phyloP scores from a whole-genome alignment of 2,113 vertebrate genomes.

The Salvelinus namaycush region DNA sequence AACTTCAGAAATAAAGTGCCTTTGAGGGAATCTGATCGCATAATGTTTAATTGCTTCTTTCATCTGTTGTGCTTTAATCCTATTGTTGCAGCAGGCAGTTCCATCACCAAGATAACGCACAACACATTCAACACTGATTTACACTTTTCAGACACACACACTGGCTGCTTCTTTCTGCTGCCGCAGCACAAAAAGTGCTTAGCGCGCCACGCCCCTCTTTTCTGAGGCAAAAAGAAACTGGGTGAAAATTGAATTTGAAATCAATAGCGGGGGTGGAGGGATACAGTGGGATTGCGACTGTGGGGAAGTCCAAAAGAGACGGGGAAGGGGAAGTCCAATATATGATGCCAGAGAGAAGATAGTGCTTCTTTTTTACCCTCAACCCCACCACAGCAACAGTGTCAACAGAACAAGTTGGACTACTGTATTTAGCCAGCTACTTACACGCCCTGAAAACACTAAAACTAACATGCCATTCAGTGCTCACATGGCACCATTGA shows the following conservation, averaged over 20 bases:
- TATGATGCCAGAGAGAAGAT: not conserved
- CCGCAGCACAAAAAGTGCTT: constrained; percentile 17
- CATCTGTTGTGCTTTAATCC: constrained; percentile 43
- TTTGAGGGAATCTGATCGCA: constrained; percentile 36
- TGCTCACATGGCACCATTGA: constrained; percentile 1
- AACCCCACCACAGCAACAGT: not conserved
- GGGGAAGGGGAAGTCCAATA: not conserved
- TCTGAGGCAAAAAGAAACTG: not conserved
- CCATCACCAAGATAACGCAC: constrained; percentile 3
- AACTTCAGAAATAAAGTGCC: constrained; percentile 1
- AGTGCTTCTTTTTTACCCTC: not conserved
- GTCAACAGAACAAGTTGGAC: not conserved
- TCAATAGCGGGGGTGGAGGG: not conserved
- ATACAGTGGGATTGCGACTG: not conserved
- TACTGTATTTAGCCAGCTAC: not conserved
- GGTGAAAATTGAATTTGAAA: constrained; percentile 21
- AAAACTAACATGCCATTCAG: not conserved
- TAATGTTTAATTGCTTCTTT: constrained; percentile 46
- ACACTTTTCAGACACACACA: not conserved
- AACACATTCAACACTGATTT: constrained; percentile 3
- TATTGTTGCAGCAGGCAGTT: constrained; percentile 32
- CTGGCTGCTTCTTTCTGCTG: constrained; percentile 4
- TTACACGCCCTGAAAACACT: not conserved
- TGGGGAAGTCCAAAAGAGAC: not conserved
- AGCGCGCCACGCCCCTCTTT: not conserved